Conservation (phyloP, 2,797 vertebrate species). For the Clarias pachynema region DNA sequence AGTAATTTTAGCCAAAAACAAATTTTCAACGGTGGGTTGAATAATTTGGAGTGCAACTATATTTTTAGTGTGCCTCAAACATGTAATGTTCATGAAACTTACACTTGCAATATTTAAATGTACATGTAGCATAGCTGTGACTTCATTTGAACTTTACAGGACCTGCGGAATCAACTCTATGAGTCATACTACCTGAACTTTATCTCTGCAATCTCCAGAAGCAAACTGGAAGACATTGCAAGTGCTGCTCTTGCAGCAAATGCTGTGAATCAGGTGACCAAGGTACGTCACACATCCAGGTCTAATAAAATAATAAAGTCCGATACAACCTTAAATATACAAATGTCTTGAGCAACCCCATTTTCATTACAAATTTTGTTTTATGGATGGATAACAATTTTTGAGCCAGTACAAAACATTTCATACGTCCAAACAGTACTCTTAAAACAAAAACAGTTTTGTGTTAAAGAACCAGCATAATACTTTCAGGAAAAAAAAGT, state of each 20-base stretch:
- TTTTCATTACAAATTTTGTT: neutral
- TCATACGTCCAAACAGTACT: neutral
- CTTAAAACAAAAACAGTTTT: neutral
- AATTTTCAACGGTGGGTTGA: no score
- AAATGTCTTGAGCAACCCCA: neutral
- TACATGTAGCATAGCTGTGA: neutral
- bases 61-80: neutral
- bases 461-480: neutral
- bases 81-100: neutral
- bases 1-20: no score
- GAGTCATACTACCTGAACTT: slow-evolving; percentile 97
- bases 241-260: slow-evolving; percentile 91
- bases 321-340: neutral
- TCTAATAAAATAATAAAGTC: neutral
- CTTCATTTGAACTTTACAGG: slow-evolving; percentile 69
- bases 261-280: slow-evolving; percentile 90
- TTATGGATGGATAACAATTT: neutral
- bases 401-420: neutral
- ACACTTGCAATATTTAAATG: neutral
- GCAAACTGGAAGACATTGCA: slow-evolving; percentile 97
- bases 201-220: slow-evolving; percentile 96
- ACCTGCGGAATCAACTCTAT: slow-evolving; percentile 93
- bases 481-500: neutral
- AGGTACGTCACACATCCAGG: slow-evolving; percentile 76
- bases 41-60: no score